Conservation (phyloP, 2,888 invertebrate species). For the Keiferia lycopersicella region DNA sequence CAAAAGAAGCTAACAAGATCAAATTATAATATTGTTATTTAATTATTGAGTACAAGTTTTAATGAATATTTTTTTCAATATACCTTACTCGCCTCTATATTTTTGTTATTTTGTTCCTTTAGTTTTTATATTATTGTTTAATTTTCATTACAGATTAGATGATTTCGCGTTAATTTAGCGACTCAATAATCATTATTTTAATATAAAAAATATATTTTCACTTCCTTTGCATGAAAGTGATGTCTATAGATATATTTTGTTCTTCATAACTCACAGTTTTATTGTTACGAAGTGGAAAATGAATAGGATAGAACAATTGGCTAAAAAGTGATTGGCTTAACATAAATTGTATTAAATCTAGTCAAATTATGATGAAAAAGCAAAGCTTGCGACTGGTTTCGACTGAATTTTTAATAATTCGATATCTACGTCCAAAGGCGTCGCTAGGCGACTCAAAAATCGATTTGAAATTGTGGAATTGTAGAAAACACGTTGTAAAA, state of each 20-base stretch:
- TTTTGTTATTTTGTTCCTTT: conserved; percentile 80
- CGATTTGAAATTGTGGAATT: conserved; percentile 78
- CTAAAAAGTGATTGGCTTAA: conserved; percentile 65
- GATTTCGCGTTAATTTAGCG: conserved; percentile 59
- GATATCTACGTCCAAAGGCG: conserved; percentile 68
- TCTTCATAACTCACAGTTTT: conserved; percentile 43
- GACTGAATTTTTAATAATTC: conserved; percentile 70
- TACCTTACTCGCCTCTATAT: conserved; percentile 76
- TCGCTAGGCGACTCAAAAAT: conserved; percentile 72
- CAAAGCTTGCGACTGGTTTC: conserved; percentile 64
- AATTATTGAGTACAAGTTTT: conserved; percentile 81
- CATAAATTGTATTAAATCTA: conserved; percentile 72
- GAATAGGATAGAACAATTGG: conserved; percentile 53
- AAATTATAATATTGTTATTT: conserved; percentile 81
- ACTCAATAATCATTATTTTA: conserved; percentile 62
- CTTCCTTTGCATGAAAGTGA: conserved; percentile 70
- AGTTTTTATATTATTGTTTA: conserved; percentile 78
- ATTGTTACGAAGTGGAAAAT: conserved; percentile 25
- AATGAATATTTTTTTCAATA: conserved; percentile 76
- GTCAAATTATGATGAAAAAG: conserved; percentile 73
- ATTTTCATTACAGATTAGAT: conserved; percentile 63
- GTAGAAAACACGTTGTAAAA: conserved; percentile 57
- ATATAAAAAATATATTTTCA: conserved; percentile 63
- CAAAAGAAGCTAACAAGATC: conserved; percentile 73
- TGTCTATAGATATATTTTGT: conserved; percentile 52